Conservation (phyloP, 2,888 invertebrate genomes). For the Nipponacmea schrenckii region DNA sequence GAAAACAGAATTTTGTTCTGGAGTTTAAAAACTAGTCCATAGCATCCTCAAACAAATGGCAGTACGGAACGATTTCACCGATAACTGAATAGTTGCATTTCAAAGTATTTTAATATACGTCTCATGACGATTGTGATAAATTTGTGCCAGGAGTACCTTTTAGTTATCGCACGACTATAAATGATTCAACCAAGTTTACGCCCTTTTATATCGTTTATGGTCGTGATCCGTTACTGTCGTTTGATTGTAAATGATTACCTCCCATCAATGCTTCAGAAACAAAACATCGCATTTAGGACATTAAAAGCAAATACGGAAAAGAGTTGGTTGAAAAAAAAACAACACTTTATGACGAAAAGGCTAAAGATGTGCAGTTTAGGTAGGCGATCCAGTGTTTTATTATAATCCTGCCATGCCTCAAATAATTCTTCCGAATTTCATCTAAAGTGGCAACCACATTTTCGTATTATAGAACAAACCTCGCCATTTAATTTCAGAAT, state of each 20-base stretch:
- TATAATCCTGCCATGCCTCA: neutral
- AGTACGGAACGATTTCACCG: conserved; percentile 3
- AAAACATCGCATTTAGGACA: neutral
- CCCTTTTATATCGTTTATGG: conserved; percentile 12
- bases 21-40: neutral
- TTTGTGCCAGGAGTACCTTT: neutral
- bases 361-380: neutral
- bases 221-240: neutral
- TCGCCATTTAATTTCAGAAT: conserved; percentile 7
- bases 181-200: neutral
- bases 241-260: neutral
- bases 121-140: neutral
- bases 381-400: conserved; percentile 8
- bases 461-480: neutral
- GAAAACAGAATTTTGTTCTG: neutral
- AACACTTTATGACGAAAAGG: neutral
- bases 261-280: neutral
- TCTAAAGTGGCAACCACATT: neutral
- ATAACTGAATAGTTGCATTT: neutral
- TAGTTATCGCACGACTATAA: neutral
- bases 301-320: neutral
- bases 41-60: conserved; percentile 6
- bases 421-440: neutral
- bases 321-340: neutral
- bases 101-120: neutral